Evolutionary conservation across 2,888 invertebrate species (phyloP), one percentile per base, ranked within the genome.

Genomic region (Petrolisthes cinctipes): DNA sequence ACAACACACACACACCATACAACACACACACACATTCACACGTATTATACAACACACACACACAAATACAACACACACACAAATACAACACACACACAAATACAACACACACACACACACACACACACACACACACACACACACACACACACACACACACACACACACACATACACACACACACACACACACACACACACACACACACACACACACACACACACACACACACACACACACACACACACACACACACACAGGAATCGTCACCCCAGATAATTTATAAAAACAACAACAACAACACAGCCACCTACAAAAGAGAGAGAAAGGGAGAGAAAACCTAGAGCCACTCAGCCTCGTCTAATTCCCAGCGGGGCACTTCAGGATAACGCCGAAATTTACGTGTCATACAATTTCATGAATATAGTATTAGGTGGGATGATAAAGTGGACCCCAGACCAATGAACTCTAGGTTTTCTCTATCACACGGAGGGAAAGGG

Each of bases 351-450:
- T n/a, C 71, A 71, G 71, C 14, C 71, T 20, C 71, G 20, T 17
- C 71, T 6, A 71, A 20, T 61, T 78, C 78, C 80, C 23, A 11
- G 23, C 78, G 37, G 57, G 73, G 20, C 57, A 11, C 53, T 73
- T 17, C 80, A 56, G 80, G 61, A 85, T 81, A 61, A 81, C 80
- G 53, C 75, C 23, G 54, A 57, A 86, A 73, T 81, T 73, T 79
- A 86, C 86, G 78, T 68, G 76, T 86, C 82, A 66, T 86, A 86
- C 86, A 86, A 83, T 86, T 86, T 83, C 86, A 86, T 86, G 86
- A 86, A 86, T 86, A 86, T 83, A 82, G 83, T 86, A 86, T 86
- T 86, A 86, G 86, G 81, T 78, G n/a, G 66, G 83, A 86, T 79
- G 86, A 86, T 86, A 68, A 76, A 86, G 76, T 82, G 79, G 82